phyloP scores from a whole-genome alignment of 2,888 invertebrate species.

The Lithophane semibrunnea region DNA sequence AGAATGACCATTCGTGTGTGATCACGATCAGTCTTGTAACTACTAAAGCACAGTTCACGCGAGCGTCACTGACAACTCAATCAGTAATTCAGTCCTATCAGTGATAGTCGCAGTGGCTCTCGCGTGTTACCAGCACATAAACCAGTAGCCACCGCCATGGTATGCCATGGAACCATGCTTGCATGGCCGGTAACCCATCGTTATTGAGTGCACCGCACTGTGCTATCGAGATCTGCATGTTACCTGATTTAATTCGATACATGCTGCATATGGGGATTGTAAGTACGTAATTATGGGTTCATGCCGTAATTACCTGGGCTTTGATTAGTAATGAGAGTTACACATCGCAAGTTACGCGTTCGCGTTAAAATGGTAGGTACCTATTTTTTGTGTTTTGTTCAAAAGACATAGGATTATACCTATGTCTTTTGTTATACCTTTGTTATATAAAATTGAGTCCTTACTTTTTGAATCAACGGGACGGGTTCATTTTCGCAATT shows the following conservation, averaged over 20 bases:
- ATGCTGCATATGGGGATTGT: neutral
- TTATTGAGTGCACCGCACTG: slow-evolving; percentile 29
- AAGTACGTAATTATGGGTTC: slow-evolving; percentile 14
- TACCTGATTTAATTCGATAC: slow-evolving; percentile 18
- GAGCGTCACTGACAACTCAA: slow-evolving; percentile 14
- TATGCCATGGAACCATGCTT: slow-evolving; percentile 8
- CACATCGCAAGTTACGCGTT: neutral
- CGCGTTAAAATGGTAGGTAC: too few relatives aligned
- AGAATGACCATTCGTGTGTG: neutral
- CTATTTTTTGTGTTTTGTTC: neutral
- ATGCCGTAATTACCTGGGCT: slow-evolving; percentile 5
- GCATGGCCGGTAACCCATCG: slow-evolving; percentile 16
- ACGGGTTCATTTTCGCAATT: too few relatives aligned
- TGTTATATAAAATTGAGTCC: neutral
- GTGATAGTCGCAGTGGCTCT: slow-evolving; percentile 16
- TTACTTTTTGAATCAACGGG: neutral
- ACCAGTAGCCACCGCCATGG: neutral
- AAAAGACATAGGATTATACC: neutral
- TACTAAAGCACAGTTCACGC: neutral
- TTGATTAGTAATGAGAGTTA: neutral
- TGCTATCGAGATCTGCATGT: slow-evolving; percentile 39
- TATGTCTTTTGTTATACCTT: too few relatives aligned
- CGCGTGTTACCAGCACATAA: slow-evolving; percentile 38
- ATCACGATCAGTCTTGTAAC: neutral
- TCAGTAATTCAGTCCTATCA: slow-evolving; percentile 25